A percentile compares a stretch with the other conserved stretches of the same genome.
phyloP scores from a whole-genome alignment of 2,113 vertebrate species.

The Pao palembangensis region DNA sequence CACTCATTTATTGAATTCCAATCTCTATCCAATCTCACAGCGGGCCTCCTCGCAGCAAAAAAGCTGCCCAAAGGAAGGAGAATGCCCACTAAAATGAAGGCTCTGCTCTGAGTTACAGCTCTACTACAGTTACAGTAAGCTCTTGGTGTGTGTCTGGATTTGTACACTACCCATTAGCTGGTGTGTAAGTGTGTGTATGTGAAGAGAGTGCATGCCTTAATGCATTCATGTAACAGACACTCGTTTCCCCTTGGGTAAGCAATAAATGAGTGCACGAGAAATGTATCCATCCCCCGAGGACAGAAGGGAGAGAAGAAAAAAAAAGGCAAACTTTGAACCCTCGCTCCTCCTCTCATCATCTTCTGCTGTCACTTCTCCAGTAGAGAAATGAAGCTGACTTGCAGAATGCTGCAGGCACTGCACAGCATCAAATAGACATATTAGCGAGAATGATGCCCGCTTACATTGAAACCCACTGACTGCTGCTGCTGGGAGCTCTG shows the following conservation, averaged over 20 bases:
- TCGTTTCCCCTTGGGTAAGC: constrained; percentile 17
- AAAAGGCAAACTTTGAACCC: constrained; percentile 45
- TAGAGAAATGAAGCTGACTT: constrained; percentile 26
- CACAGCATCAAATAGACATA: constrained; percentile 35
- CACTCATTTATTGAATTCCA: constrained; percentile 44
- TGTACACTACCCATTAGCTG: constrained; percentile 6
- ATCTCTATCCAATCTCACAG: constrained; percentile 40
- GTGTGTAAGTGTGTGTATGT: constrained; percentile 12
- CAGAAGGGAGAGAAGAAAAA: constrained; percentile 13
- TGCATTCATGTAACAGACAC: constrained; percentile 17
- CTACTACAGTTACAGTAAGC: constrained; percentile 24
- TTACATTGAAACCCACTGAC: constrained; percentile 26
- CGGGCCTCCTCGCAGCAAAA: constrained; percentile 42
- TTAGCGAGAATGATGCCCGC: constrained; percentile 46
- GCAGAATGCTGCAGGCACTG: constrained; percentile 26
- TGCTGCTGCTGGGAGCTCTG: constrained; percentile 2
- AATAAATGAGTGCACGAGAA: constrained; percentile 25
- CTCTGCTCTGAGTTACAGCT: constrained; percentile 57
- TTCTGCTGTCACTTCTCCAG: constrained; percentile 25
- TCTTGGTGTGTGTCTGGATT: constrained; percentile 25
- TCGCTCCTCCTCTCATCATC: constrained; percentile 10
- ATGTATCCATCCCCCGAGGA: constrained; percentile 11
- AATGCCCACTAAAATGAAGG: constrained; percentile 51
- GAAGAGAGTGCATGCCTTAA: constrained; percentile 17
- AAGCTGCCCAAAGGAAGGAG: constrained; percentile 35